Conservation (phyloP, 2,113 vertebrate species). For the Hemibagrus wyckioides region DNA sequence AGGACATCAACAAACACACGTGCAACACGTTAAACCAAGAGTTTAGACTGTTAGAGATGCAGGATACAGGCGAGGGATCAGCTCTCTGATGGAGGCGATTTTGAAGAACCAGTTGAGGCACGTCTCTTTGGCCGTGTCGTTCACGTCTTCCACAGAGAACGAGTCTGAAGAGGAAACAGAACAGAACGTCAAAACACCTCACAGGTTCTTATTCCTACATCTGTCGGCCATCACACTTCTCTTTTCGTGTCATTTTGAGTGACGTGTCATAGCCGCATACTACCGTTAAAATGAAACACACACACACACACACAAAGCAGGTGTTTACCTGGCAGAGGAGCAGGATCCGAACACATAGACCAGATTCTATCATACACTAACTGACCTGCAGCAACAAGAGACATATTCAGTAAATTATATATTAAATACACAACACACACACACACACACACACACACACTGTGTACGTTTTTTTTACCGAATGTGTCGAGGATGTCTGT, state of each 20-base stretch:
- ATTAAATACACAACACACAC: background rate
- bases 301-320: background rate
- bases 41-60: slow-evolving; percentile 38
- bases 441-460: background rate
- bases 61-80: slow-evolving; percentile 97
- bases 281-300: no score
- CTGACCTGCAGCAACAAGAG: slow-evolving; percentile 73
- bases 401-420: background rate
- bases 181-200: background rate
- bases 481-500: slow-evolving; percentile 98
- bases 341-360: slow-evolving; percentile 86
- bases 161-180: slow-evolving; percentile 71
- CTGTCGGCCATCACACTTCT: no score
- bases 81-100: slow-evolving; percentile 96
- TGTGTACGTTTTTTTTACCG: slow-evolving; percentile 73
- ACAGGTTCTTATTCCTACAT: no score
- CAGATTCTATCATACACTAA: slow-evolving; percentile 94
- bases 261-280: no score
- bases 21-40: background rate
- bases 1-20: slow-evolving; percentile 57
- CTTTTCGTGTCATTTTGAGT: no score
- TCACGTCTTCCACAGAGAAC: slow-evolving; percentile 87
- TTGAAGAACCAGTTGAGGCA: slow-evolving; percentile 99
- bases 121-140: slow-evolving; percentile 94
- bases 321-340: slow-evolving; percentile 78